Conservation (phyloP, 2,113 vertebrate species). For the Pangasianodon gigas region DNA sequence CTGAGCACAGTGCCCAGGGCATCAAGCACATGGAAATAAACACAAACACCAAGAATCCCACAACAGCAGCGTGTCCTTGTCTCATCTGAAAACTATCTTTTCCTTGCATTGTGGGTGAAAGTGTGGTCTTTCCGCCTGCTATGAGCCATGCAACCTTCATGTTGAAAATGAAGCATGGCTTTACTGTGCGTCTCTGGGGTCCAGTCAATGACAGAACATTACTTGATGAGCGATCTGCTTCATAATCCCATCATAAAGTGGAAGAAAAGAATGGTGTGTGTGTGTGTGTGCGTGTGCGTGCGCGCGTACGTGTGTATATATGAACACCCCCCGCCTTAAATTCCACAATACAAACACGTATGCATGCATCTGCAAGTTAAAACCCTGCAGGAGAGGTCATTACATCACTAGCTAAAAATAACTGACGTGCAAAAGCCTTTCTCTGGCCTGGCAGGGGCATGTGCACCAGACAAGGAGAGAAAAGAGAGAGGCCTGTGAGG, state of each 20-base stretch:
- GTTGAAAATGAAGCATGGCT: not conserved
- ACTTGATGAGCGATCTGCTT: not conserved
- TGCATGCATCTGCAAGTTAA: conserved; percentile 35
- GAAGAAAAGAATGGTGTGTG: not conserved
- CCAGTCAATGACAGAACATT: not conserved
- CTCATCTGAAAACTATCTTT: not conserved
- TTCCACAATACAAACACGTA: not conserved
- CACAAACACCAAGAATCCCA: not conserved
- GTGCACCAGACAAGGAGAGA: not conserved
- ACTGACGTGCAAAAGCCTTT: conserved; percentile 39
- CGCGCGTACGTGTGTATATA: not conserved
- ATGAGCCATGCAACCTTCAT: not conserved
- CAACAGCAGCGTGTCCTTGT: not conserved
- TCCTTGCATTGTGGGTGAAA: not conserved
- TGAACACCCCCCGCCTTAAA: not conserved
- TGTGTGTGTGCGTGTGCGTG: not conserved
- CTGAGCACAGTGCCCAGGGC: not conserved
- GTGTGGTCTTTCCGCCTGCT: not conserved
- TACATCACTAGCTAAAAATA: conserved; percentile 59
- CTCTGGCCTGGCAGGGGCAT: conserved; percentile 42
- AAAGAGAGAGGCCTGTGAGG: not conserved
- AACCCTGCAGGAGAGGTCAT: conserved; percentile 52
- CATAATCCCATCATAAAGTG: not conserved
- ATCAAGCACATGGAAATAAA: not conserved
- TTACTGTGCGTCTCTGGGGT: not conserved